Base-by-base conservation (phyloP, 2,888 invertebrate species). In the Parnassius apollo region DNA sequence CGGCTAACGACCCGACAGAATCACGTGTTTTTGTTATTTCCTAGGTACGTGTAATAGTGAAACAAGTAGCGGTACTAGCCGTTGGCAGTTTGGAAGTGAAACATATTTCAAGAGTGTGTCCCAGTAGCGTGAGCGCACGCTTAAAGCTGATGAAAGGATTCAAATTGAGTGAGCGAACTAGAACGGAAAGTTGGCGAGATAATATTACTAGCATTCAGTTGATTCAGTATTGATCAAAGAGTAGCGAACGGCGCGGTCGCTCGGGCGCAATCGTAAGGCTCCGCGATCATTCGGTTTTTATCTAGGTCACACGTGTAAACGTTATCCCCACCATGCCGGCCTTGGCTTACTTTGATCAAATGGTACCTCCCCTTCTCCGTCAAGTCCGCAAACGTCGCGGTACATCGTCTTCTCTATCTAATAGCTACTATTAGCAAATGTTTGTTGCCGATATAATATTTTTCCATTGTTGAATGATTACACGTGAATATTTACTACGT, bases 241-340 rank as follows among this genome's bases (percentile, higher is more conserved):
- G 74, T 70, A 73, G 75, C 75, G 70, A 75, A 70, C 73, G 72
- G 72, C 69, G 70, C 70, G 66, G 69, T 61, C 68, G 71, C 63
- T 86, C 86, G 85, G 82, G 57, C 64, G 65, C 48, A 61, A 69
- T 89, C 91, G 89, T 76, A 68, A 66, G 73, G 77, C 78, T 85
- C 81, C 91, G 91, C 74, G 68, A 68, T 66, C 74, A 74, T 70
- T 88, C 89, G 88, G 83, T 66, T 68, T 67, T 75, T 85, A 92
- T 85, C 83, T 92, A 82, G 92, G 92, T 91, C 92, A 92, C 92
- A 92, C 92, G 92, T 92, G 92, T 91, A 86, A 88, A 77, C 87
- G 85, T 82, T 87, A 84, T 88, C 89, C 92, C 90, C 89, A 78
- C 89, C 83, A 84, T 75, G 69, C 77, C 87, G 91, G 88, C 91